Base-by-base conservation (phyloP, 2,888 invertebrate species). In the Tenthredo scrophulariae region DNA sequence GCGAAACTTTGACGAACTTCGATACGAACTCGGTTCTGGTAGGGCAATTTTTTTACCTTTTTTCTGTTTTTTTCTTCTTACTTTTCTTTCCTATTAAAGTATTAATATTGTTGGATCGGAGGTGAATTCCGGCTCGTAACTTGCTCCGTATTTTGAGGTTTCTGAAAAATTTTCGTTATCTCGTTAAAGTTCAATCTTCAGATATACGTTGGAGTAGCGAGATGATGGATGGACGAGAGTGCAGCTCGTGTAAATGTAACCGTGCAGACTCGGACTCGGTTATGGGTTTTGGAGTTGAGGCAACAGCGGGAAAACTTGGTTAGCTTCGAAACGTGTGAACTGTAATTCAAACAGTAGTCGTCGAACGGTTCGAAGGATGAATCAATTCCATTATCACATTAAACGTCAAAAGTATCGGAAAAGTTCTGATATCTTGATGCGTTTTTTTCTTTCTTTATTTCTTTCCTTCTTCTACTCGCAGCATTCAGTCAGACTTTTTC, bases 211-310 rank as follows among this genome's bases (percentile, higher is more conserved):
- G 62, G 22, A 40, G 29, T 6, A 37, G 13, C 15, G 62, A 18
- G 37, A 62, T 62, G 80, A 80, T 80, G 62, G 80, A 80, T 80
- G 80, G 80, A 80, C 37, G 43, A 62, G 62, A 77, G 77, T 77
- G 50, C 77, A 50, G 33, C 7, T 77, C 54, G 77, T 54, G 46
- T 33, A 54, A 50, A 50, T 54, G 77, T 29, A 33, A n/a, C 22
- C 54, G 40, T 37, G 18, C 50, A 72, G 65, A 65, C 5, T 15
- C 15, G 65, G 65, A 65, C 5, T 15, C 15, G 65, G 65, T 29
- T 29, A 65, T 65, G 67, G 67, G 67, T 5, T 18, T 50, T 22
- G 15, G 29, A 54, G 54, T 77, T 33, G 50, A 54, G n/a, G 33
- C 29, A 10, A 7, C 13, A 50, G 22, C 22, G 9, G 22, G n/a